A percentile compares a stretch with the other conserved stretches of the same genome.
These are phyloP conservation scores for Trichogramma pretiosum DNA, from an alignment of 1,140 invertebrate species.

Conservation along the genomic window DNA sequence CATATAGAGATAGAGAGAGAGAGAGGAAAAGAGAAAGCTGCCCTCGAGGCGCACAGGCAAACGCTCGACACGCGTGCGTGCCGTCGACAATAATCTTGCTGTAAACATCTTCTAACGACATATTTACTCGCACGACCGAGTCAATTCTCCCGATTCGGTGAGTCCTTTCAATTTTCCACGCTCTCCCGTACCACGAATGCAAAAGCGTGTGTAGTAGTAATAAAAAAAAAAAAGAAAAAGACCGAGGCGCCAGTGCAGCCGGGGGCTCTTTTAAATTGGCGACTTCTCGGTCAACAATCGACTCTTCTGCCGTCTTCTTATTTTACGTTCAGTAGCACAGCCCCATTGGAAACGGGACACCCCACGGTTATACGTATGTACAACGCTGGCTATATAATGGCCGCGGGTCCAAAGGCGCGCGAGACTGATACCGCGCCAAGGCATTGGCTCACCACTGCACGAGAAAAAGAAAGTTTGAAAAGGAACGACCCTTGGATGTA, in stretches of 20 bases:
- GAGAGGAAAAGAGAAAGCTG: too few species aligned
- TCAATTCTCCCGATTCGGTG: conserved; percentile 21
- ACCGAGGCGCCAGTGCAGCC: conserved; percentile 25
- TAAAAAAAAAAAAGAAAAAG: too few species aligned
- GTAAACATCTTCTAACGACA: conserved; percentile 47
- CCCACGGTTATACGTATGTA: conserved; percentile 42
- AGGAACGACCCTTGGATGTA: conserved; percentile 11
- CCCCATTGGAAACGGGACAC: conserved; percentile 29
- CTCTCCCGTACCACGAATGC: conserved; percentile 13
- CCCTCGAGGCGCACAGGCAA: conserved; percentile 21
- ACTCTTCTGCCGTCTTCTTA: conserved; percentile 37
- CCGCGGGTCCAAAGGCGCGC: conserved; percentile 18
- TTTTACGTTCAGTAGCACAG: conserved; percentile 9
- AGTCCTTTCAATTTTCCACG: background rate
- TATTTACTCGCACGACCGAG: conserved; percentile 41
- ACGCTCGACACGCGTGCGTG: conserved; percentile 33
- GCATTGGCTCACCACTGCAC: background rate
- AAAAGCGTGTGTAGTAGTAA: conserved; percentile 5
- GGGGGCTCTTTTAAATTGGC: conserved; percentile 47
- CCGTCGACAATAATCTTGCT: conserved; percentile 45
- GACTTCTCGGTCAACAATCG: conserved; percentile 49
- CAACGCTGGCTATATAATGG: too few species aligned
- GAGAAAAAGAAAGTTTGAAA: conserved; percentile 15
- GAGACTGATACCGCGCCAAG: background rate
- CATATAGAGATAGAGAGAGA: too few species aligned